These are phyloP conservation scores for Apodemia zela DNA, from an alignment of 2,888 invertebrate genomes.

Conservation along the genomic window DNA sequence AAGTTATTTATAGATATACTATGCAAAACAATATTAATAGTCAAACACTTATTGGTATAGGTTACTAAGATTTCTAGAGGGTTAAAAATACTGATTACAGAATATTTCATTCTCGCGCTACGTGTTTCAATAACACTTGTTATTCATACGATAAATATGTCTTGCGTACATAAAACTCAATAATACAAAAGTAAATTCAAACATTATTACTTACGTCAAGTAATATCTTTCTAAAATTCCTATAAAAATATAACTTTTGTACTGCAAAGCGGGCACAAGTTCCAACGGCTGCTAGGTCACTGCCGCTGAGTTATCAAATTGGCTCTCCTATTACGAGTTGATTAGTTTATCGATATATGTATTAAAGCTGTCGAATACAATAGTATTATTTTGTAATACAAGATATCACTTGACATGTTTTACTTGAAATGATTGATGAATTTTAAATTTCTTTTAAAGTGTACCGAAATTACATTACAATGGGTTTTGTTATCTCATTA, in stretches of 20 bases:
- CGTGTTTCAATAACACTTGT: background rate
- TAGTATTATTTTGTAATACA: slow-evolving; percentile 48
- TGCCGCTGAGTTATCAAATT: slow-evolving; percentile 50
- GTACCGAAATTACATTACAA: slow-evolving; percentile 4
- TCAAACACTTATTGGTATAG: too few relatives aligned
- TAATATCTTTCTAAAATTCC: background rate
- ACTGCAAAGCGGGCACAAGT: slow-evolving; percentile 35
- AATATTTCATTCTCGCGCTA: background rate
- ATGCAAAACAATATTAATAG: background rate
- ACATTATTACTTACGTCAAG: slow-evolving; percentile 11
- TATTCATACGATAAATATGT: background rate
- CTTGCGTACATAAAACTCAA: background rate
- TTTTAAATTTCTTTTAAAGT: slow-evolving; percentile 27
- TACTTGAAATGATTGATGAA: slow-evolving; percentile 46
- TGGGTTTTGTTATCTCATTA: slow-evolving; percentile 3
- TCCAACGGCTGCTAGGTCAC: slow-evolving; percentile 46
- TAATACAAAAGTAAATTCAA: background rate
- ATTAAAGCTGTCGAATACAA: slow-evolving; percentile 52
- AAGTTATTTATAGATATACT: too few relatives aligned
- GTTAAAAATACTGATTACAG: slow-evolving; percentile 2
- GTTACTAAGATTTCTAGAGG: background rate
- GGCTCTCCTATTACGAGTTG: slow-evolving; percentile 48
- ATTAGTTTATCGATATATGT: slow-evolving; percentile 65
- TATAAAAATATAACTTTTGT: slow-evolving; percentile 28
- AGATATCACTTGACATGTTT: slow-evolving; percentile 41